phyloP scores from a whole-genome alignment of 1,140 invertebrate species.

The Helicoverpa zea region DNA sequence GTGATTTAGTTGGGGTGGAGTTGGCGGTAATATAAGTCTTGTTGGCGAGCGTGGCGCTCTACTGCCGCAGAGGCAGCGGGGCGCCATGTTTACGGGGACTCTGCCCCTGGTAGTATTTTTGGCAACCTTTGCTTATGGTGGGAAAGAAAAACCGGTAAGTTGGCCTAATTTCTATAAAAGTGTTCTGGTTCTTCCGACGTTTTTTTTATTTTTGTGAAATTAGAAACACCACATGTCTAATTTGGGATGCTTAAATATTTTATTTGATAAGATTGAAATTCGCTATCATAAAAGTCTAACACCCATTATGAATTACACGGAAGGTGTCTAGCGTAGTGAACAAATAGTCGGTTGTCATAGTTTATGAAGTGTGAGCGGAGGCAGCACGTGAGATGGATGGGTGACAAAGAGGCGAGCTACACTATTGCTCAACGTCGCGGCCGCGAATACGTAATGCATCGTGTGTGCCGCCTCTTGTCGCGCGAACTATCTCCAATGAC shows the following conservation, averaged over 20 bases:
- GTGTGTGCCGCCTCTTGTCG: conserved; percentile 33
- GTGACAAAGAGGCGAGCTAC: conserved; percentile 59
- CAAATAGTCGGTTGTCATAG: conserved; percentile 21
- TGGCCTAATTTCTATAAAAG: background rate
- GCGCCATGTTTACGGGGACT: conserved; percentile 69
- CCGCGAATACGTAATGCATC: conserved; percentile 69
- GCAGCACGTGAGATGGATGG: conserved; percentile 68
- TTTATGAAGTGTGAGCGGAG: conserved; percentile 59
- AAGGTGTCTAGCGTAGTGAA: background rate
- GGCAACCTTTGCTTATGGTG: conserved; percentile 57
- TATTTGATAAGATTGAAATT: no score
- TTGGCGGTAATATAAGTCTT: conserved; percentile 30
- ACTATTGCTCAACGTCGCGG: conserved; percentile 77
- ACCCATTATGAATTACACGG: background rate
- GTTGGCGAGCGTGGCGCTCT: conserved; percentile 9
- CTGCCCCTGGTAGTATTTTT: conserved; percentile 62
- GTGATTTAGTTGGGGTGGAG: conserved; percentile 34
- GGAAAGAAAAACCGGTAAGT: conserved; percentile 77
- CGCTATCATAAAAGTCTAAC: no score
- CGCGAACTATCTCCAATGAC: conserved; percentile 51
- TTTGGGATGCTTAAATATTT: no score
- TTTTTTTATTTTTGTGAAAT: no score
- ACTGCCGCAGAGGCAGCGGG: conserved; percentile 52
- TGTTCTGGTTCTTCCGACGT: no score
- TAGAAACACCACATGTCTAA: no score